Evolutionary conservation across 1,140 invertebrate genomes (phyloP), one percentile per base, ranked within the genome.

Genomic region (Laodelphax striatellus): DNA sequence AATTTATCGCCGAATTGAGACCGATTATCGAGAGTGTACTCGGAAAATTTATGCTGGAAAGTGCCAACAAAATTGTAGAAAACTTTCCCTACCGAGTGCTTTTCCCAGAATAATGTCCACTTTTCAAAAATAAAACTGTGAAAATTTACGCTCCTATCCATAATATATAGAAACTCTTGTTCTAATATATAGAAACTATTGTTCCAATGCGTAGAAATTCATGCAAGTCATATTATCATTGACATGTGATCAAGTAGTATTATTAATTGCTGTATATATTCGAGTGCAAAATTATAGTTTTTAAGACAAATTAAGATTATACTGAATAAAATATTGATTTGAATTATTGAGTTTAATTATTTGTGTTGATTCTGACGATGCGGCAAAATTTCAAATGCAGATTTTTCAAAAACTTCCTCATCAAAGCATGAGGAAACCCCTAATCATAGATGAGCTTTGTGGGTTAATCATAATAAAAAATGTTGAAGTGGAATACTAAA

Each of bases 11-110:
- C 16, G 80, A 82, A 31, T 66, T 82, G 2, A 75, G 78, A 63
- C 83, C 83, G 0, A 68, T 78, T 2, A 71, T 84, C 8, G 81
- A 83, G 57, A 77, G 70, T 55, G 78, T 77, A 0, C 70, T 83
- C 0, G 71, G 77, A 0, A 72, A 71, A 1, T 70, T 79, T 0
- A 76, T 85, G n/a, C 65, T 77, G 11, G 72, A 81, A 9, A 75
- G 79, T 9, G 76, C 76, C 0, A 82, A 83, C 64, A 78, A 75
- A 52, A 78, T 86, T 5, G 74, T 82, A 0, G 63, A 70, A 1
- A 70, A 73, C 0, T 79, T 80, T 42, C 74, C 79, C 0, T 78
- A 73, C 24, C 71, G 81, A 13, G 76, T 82, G 63, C 66, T 86
- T 0, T 77, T 85, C 57, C 82, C 82, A 6, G 67, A 70, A 31